Evolutionary conservation across 2,888 invertebrate species (phyloP).

Genomic region (Sarcophaga subvicina): DNA sequence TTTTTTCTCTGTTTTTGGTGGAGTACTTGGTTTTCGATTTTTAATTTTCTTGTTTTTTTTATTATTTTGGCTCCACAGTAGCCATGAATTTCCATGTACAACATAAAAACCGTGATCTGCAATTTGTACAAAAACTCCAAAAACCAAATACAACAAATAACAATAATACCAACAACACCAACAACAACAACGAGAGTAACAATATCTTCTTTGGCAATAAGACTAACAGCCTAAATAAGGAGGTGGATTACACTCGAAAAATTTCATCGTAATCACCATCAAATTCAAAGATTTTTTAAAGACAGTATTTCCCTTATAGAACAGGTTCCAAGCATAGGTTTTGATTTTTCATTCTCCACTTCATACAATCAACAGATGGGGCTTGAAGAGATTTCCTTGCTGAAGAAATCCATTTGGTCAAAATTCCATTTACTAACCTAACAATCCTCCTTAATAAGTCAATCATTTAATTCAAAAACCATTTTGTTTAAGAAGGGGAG

Average conservation of each 20-base stretch:
- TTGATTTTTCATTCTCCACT: no score
- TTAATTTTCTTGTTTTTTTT: slow-evolving; percentile 41
- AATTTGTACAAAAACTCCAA: slow-evolving; percentile 78
- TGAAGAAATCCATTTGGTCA: no score
- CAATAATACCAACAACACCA: slow-evolving; percentile 35
- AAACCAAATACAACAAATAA: slow-evolving; percentile 52
- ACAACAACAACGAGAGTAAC: slow-evolving; percentile 29
- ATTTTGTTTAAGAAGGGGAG: no score
- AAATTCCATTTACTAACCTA: no score
- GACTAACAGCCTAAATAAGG: slow-evolving; percentile 50
- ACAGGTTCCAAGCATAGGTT: no score
- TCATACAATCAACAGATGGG: no score
- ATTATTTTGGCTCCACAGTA: slow-evolving; percentile 75
- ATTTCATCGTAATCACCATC: no score
- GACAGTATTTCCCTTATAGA: no score
- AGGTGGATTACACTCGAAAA: slow-evolving; percentile 28
- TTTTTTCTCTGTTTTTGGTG: background rate
- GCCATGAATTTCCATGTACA: slow-evolving; percentile 81
- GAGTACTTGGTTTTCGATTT: background rate
- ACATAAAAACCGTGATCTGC: slow-evolving; percentile 82
- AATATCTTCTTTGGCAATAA: slow-evolving; percentile 38
- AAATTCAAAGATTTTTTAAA: no score
- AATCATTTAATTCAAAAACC: no score
- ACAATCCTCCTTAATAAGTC: no score
- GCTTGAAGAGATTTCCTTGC: no score